Evolutionary conservation across 2,113 vertebrate species (phyloP).

Genomic region (Epinephelus moara): DNA sequence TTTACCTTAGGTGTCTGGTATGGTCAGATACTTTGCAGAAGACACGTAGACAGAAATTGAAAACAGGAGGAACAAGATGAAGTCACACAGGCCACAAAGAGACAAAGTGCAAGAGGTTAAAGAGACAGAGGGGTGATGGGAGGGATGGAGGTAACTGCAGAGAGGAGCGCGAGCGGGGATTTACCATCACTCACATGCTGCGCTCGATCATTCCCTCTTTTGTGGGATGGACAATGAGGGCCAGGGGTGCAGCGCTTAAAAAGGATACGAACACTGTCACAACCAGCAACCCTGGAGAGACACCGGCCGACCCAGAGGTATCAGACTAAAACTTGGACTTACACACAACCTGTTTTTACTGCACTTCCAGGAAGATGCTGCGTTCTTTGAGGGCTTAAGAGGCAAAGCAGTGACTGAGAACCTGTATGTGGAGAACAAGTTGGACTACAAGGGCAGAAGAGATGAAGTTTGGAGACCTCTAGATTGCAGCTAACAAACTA

Average conservation of each 20-base stretch:
- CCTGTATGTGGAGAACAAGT: conserved; percentile 9
- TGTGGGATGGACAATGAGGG: conserved; percentile 78
- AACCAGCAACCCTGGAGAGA: conserved; percentile 63
- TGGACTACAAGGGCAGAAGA: neutral
- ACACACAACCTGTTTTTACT: conserved; percentile 17
- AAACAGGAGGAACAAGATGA: neutral
- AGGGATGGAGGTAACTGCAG: conserved; percentile 42
- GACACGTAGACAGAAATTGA: neutral
- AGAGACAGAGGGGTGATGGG: neutral
- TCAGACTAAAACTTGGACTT: conserved; percentile 26
- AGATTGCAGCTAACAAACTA: neutral
- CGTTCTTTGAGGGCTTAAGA: conserved; percentile 13
- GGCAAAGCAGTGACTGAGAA: neutral
- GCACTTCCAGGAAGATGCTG: neutral
- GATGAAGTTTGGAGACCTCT: neutral
- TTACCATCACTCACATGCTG: conserved; percentile 76
- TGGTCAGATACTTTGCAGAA: neutral
- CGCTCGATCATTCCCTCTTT: conserved; percentile 81
- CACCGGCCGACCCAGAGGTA: conserved; percentile 69
- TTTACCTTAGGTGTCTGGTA: neutral
- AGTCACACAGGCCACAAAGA: neutral
- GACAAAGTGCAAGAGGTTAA: conserved; percentile 21
- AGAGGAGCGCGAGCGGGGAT: conserved; percentile 55
- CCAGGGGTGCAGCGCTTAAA: conserved; percentile 78
- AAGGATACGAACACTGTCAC: conserved; percentile 61